Evolutionary conservation across 2,797 vertebrate species (phyloP).

Genomic region (Pseudomugil gertrudae): DNA sequence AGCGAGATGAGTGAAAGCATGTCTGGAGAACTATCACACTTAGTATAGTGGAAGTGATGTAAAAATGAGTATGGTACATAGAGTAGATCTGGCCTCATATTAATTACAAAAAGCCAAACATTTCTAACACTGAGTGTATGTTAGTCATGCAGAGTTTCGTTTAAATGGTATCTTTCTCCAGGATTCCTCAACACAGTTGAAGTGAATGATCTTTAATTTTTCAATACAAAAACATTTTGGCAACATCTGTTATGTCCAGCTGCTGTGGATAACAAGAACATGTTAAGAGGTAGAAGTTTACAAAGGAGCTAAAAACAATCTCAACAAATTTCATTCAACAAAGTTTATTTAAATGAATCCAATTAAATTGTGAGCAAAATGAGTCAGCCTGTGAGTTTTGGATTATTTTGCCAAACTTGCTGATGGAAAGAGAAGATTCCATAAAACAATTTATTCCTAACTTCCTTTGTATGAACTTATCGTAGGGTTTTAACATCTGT

Average conservation of each 20-base stretch:
- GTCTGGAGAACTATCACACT: conserved; percentile 23
- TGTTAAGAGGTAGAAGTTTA: not conserved
- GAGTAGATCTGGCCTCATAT: conserved; percentile 22
- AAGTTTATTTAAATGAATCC: not conserved
- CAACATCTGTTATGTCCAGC: not conserved
- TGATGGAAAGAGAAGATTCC: not conserved
- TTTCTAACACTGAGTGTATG: conserved; percentile 6
- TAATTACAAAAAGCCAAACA: not conserved
- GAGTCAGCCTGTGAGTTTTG: not conserved
- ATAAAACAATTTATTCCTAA: not conserved
- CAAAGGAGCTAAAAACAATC: not conserved
- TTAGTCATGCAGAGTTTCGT: conserved; percentile 10
- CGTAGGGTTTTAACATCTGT: not conserved
- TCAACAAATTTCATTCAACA: not conserved
- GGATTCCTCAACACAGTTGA: not conserved
- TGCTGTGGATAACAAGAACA: not conserved
- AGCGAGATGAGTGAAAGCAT: conserved; percentile 12
- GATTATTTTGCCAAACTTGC: not conserved
- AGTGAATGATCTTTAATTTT: not conserved
- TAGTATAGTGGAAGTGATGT: conserved; percentile 31
- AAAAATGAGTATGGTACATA: conserved; percentile 41
- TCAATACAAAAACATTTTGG: not conserved
- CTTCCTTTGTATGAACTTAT: not conserved
- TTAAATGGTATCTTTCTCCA: not conserved
- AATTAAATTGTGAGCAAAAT: not conserved